A percentile compares a stretch with the other conserved stretches of the same genome.
phyloP scores from a whole-genome alignment of 1,140 invertebrate genomes.

The Trachymyrmex septentrionalis region DNA sequence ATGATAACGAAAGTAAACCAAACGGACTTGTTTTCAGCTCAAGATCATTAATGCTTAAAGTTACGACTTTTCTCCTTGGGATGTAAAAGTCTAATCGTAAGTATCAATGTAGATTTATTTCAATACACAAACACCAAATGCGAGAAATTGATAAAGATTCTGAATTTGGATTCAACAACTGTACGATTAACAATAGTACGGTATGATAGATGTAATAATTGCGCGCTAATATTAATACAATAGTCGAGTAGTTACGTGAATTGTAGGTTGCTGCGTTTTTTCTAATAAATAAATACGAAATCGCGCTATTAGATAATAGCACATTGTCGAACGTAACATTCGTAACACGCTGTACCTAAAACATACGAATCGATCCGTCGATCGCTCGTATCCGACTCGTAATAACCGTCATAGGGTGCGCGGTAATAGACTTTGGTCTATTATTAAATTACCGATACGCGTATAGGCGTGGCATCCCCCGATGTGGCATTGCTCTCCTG shows the following conservation, averaged over 20 bases:
- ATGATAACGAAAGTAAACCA: not conserved
- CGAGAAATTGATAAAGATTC: not conserved
- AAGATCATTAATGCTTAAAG: not conserved
- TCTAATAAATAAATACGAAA: not conserved
- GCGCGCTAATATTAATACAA: not conserved
- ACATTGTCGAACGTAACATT: not conserved
- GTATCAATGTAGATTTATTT: too few species aligned
- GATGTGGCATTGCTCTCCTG: constrained; percentile 38
- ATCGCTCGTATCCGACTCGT: constrained; percentile 27
- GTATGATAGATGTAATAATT: constrained; percentile 25
- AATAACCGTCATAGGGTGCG: constrained; percentile 11
- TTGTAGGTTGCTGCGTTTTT: not conserved
- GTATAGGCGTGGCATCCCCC: constrained; percentile 6
- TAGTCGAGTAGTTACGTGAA: constrained; percentile 1
- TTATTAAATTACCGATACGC: constrained; percentile 61
- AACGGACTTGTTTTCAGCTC: not conserved
- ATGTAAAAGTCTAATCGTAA: not conserved
- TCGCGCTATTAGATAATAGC: not conserved
- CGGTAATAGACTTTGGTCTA: constrained; percentile 36
- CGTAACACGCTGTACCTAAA: not conserved
- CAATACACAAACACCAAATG: not conserved
- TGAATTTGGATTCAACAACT: not conserved
- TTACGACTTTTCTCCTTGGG: not conserved
- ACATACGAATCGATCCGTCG: constrained; percentile 2
- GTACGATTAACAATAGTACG: too few species aligned